Evolutionary conservation across 2,113 vertebrate genomes (phyloP).

Genomic region (Silurus asotus): DNA sequence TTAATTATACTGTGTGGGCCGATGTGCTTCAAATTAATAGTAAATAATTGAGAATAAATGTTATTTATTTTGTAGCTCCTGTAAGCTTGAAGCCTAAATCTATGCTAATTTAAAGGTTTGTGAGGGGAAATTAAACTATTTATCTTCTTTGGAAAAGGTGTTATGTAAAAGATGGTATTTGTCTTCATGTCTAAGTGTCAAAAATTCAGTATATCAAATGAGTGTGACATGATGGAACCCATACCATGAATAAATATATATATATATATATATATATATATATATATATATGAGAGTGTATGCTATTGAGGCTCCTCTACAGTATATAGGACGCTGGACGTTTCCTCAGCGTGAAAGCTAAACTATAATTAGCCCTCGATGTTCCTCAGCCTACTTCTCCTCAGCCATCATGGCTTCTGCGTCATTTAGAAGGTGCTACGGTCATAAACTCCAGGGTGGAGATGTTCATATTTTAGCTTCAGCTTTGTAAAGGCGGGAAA

Average conservation of each 20-base stretch:
- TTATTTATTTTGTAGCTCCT: neutral
- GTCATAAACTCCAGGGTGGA: neutral
- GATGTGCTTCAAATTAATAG: too few relatives aligned
- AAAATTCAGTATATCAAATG: neutral
- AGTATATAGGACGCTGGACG: constrained; percentile 37
- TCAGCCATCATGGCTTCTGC: neutral
- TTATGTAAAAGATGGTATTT: neutral
- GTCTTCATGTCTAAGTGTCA: neutral
- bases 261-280: neutral
- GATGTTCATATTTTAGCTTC: neutral
- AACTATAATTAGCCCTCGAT: constrained; percentile 36
- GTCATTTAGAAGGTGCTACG: neutral
- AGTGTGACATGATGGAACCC: neutral
- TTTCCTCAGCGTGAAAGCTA: constrained; percentile 33
- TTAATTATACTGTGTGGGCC: too few relatives aligned
- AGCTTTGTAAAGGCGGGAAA: neutral
- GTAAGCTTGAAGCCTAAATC: neutral
- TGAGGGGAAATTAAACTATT: neutral
- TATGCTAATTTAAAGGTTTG: neutral
- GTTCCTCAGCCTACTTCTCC: constrained; percentile 24
- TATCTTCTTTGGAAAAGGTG: neutral
- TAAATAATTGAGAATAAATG: too few relatives aligned
- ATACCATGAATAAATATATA: neutral
- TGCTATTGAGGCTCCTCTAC: neutral
- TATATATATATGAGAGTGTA: neutral